These are phyloP conservation scores for Drosophila leonis DNA, from an alignment of 2,888 invertebrate species.

Conservation along the genomic window DNA sequence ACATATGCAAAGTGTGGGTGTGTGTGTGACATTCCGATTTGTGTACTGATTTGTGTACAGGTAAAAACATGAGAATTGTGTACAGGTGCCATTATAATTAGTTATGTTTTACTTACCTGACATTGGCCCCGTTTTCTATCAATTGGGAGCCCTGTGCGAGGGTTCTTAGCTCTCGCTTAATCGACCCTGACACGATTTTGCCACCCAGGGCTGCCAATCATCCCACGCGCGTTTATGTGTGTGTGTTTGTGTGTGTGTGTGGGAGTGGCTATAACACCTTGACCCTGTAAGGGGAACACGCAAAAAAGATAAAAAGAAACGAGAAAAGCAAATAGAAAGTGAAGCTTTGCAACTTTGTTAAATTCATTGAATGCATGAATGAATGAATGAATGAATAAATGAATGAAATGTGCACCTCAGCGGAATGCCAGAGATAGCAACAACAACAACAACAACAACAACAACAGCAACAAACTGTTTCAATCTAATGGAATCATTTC, in stretches of 20 bases:
- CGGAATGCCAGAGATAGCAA: neutral
- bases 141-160: slow-evolving; percentile 21
- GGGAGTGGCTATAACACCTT: slow-evolving; percentile 14
- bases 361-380: slow-evolving; percentile 61
- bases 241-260: slow-evolving; percentile 1
- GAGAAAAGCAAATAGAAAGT: neutral
- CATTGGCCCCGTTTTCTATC: slow-evolving; percentile 68
- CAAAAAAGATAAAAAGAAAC: slow-evolving; percentile 24
- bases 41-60: slow-evolving; percentile 14
- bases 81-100: slow-evolving; percentile 37
- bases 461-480: slow-evolving; percentile 33
- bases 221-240: slow-evolving; percentile 17
- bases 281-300: slow-evolving; percentile 21
- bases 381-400: slow-evolving; percentile 27
- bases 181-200: slow-evolving; percentile 65
- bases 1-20: neutral
- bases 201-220: slow-evolving; percentile 20
- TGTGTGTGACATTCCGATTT: neutral
- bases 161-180: slow-evolving; percentile 24
- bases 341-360: slow-evolving; percentile 39
- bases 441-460: slow-evolving; percentile 15
- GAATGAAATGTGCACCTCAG: slow-evolving; percentile 7
- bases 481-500: slow-evolving; percentile 68
- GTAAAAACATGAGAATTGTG: slow-evolving; percentile 7
- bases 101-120: slow-evolving; percentile 48